These are phyloP conservation scores for Etheostoma cragini DNA, from an alignment of 2,113 vertebrate genomes.

Conservation along the genomic window DNA sequence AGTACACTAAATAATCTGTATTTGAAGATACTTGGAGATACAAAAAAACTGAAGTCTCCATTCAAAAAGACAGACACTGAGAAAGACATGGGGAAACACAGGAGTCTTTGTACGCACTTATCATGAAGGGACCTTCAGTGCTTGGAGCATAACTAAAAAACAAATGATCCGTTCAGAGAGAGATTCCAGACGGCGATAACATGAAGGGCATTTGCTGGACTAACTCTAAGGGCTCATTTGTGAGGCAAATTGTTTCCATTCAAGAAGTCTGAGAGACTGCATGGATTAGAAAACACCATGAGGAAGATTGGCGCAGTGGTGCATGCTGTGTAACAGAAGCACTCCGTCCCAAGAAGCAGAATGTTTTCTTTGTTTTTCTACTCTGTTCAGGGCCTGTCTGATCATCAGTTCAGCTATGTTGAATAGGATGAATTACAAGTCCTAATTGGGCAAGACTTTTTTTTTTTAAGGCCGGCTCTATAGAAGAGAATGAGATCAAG, in stretches of 20 bases:
- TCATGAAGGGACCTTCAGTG: conserved; percentile 70
- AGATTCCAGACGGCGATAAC: conserved; percentile 74
- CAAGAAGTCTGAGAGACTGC: conserved; percentile 58
- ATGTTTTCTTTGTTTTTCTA: conserved; percentile 65
- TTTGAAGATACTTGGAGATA: conserved; percentile 40
- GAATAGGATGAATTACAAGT: conserved; percentile 60
- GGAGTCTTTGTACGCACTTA: conserved; percentile 63
- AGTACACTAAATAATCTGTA: conserved; percentile 39
- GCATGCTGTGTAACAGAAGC: conserved; percentile 60
- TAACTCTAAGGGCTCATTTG: conserved; percentile 71
- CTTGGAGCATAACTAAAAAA: conserved; percentile 73
- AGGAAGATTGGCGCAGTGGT: conserved; percentile 34
- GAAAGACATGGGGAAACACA: conserved; percentile 51
- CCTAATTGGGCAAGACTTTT: conserved; percentile 59
- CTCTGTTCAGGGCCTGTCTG: conserved; percentile 46
- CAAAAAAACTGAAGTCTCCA: neutral
- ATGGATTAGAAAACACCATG: conserved; percentile 46
- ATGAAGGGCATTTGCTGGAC: conserved; percentile 66
- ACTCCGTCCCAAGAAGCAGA: conserved; percentile 46
- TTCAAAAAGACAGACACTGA: conserved; percentile 41
- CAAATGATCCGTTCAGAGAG: conserved; percentile 74
- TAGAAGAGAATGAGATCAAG: conserved; percentile 31
- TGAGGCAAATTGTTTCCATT: conserved; percentile 79
- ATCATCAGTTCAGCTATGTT: conserved; percentile 42
- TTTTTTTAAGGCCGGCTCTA: neutral